Base-by-base conservation (phyloP, 2,888 invertebrate species). In the Desoria tigrina region DNA sequence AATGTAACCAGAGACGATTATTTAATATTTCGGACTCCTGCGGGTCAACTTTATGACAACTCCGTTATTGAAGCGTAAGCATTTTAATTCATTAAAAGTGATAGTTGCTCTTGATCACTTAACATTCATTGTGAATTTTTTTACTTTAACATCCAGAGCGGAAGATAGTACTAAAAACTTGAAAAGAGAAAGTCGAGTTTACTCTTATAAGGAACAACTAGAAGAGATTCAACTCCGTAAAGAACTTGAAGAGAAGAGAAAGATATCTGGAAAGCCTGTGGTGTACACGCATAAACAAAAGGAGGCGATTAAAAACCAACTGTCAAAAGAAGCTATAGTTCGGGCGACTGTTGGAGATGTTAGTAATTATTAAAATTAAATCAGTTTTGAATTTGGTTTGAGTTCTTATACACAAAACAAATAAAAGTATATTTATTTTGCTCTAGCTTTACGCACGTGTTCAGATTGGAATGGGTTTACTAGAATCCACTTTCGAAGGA, bases 201-300 rank as follows among this genome's bases (percentile, higher is more conserved):
- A 98, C 80, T 94, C 94, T 69, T 96, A 93, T 80, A 93, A 94
- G 79, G 98, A 98, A 69, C 98, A 99, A 80, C 84, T 94, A 78
- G 97, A 96, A 78, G 98, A 98, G 80, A 80, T 94, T 74, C 93
- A 96, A 78, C 82, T 97, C 61, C 84, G 92, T n/a, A 87, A 93
- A 68, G 96, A 97, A 81, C 82, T 96, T 23, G 95, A 95, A 76
- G 94, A 94, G 76, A 94, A 94, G 80, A 87, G 87, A 61, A 86
- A 87, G 28, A 86, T 85, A 65, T 90, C 91, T 77, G 92, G 92
- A 0, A 77, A 78, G 55, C 87, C 86, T 51, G 86, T 87, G 0
- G 86, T 87, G 76, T 81, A 90, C 55, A 88, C 90, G 0, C 87
- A 90, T 16, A 97, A 97, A 79, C 98, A 99, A 80, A 89, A 93